Percentiles rank a stretch among this genome's conserved stretches.
Evolutionary conservation across 2,888 invertebrate genomes (phyloP).

Genomic region (Cephus pulcher): DNA sequence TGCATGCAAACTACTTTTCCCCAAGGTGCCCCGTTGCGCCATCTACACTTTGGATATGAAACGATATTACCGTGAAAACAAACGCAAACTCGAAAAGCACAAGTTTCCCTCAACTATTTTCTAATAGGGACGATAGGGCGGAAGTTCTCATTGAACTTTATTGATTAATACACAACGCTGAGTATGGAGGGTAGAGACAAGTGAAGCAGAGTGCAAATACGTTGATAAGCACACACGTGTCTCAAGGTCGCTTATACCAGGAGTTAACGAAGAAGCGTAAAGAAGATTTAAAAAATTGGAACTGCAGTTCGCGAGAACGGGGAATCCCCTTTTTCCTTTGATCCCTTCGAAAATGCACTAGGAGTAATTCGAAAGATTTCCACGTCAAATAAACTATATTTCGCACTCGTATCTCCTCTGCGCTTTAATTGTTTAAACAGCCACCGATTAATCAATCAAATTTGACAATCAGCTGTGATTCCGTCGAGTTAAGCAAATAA

Average conservation of each 20-base stretch:
- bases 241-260: no score
- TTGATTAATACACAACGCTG: no score
- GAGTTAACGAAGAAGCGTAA: no score
- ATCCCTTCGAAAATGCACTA: no score
- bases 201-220: no score
- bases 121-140: neutral
- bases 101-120: neutral
- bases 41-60: neutral
- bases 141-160: neutral
- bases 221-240: no score
- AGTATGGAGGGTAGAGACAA: no score
- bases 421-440: neutral
- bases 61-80: neutral
- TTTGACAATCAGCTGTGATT: neutral
- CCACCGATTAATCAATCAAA: neutral
- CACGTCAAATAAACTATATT: no score
- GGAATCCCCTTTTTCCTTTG: no score
- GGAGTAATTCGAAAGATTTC: no score
- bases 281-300: no score
- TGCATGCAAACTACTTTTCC: neutral
- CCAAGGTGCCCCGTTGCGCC: neutral
- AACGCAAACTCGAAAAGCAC: neutral
- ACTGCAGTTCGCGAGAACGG: no score
- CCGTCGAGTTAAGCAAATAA: neutral
- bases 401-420: neutral